A percentile compares a stretch with the other conserved stretches of the same genome.
Conservation (phyloP, 92 coral and sea anemone genomes). For the Heteractis magnifica region DNA sequence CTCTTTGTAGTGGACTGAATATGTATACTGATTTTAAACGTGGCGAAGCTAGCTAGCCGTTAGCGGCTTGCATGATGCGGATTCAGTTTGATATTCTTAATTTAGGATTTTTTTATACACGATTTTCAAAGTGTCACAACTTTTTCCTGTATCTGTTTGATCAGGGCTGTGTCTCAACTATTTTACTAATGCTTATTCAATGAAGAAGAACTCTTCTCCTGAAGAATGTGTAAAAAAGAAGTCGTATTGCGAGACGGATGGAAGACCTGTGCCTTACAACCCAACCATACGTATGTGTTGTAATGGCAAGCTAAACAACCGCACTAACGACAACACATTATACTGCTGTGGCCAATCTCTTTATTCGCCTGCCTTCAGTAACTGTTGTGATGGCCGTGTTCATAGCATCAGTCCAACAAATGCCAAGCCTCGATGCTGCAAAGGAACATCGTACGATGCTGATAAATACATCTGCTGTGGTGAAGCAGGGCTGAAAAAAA, state of each 20-base stretch:
- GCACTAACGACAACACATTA: not conserved
- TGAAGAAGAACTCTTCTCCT: not conserved
- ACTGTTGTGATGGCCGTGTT: constrained; percentile 21
- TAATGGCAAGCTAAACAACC: constrained; percentile 26
- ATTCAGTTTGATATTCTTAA: too few species aligned
- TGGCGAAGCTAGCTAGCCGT: too few species aligned
- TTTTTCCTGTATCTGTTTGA: not conserved
- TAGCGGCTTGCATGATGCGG: too few species aligned
- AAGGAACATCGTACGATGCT: constrained; percentile 28
- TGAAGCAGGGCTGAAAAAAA: constrained; percentile 12
- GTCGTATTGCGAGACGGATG: constrained; percentile 11
- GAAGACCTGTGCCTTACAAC: constrained; percentile 2
- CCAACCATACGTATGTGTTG: constrained; percentile 24
- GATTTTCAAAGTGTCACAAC: too few species aligned
- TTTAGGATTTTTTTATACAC: too few species aligned
- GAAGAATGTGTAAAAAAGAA: not conserved
- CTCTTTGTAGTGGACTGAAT: too few species aligned
- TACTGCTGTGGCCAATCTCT: constrained; percentile 36
- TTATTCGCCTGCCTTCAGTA: constrained; percentile 22
- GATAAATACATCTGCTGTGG: constrained; percentile 25
- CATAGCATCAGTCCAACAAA: not conserved
- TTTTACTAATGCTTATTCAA: not conserved
- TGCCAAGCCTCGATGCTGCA: constrained; percentile 32
- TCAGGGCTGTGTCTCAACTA: not conserved
- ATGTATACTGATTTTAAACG: too few species aligned